Percentiles rank a stretch among this genome's conserved stretches.
phyloP scores from a whole-genome alignment of 2,113 vertebrate species.

The Halichoeres trimaculatus region DNA sequence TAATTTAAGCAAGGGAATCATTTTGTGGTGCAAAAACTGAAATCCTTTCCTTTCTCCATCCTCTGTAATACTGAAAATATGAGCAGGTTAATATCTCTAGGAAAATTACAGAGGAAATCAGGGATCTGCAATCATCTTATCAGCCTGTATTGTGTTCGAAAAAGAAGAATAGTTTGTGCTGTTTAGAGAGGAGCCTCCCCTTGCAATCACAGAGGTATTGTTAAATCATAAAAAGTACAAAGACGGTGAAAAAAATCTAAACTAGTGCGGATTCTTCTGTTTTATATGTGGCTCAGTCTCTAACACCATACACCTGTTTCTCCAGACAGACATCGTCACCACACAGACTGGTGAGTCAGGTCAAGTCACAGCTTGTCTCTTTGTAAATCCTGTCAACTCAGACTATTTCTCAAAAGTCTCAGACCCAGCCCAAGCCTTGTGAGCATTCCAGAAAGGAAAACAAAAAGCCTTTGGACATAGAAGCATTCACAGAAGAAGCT shows the following conservation, averaged over 20 bases:
- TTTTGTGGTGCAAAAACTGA: neutral
- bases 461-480: neutral
- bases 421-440: slow-evolving; percentile 1
- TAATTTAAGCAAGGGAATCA: slow-evolving; percentile 6
- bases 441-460: too few species aligned
- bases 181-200: slow-evolving; percentile 3
- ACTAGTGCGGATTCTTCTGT: too few species aligned
- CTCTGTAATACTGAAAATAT: slow-evolving; percentile 2
- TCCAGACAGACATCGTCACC: slow-evolving; percentile 38
- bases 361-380: slow-evolving; percentile 51
- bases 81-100: slow-evolving; percentile 16
- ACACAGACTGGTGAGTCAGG: slow-evolving; percentile 52
- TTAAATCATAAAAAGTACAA: neutral
- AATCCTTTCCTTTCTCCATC: slow-evolving; percentile 13
- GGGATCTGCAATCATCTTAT: slow-evolving; percentile 25
- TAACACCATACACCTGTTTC: slow-evolving; percentile 50
- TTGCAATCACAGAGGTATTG: slow-evolving; percentile 26
- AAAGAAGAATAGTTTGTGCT: slow-evolving; percentile 10
- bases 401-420: slow-evolving; percentile 10
- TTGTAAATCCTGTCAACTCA: slow-evolving; percentile 18
- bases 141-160: slow-evolving; percentile 43
- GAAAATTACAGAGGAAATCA: slow-evolving; percentile 4
- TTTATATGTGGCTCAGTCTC: neutral
- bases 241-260: neutral
- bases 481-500: neutral